Base-by-base conservation (phyloP, 1,140 invertebrate genomes). In the Nylanderia fulva region DNA sequence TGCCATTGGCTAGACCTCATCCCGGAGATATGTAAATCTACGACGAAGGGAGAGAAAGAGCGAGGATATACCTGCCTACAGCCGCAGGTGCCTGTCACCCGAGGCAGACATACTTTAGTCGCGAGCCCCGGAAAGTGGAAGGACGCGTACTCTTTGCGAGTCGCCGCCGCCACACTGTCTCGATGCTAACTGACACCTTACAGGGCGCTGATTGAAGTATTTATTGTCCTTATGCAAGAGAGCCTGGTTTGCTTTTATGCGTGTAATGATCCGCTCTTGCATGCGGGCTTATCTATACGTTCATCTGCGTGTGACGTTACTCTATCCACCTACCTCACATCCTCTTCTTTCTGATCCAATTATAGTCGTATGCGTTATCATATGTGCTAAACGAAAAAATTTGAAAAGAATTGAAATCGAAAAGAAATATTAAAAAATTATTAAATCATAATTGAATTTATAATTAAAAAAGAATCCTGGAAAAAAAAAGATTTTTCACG, bases 121-220 rank as follows among this genome's bases (percentile, higher is more conserved):
- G 86, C 89, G 90, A 89, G 87, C 75, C 85, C 75, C 85, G 72
- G 82, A 89, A 87, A 90, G 90, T 91, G 84, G 90, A 92, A 92
- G 90, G 91, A 91, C 85, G 84, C 71, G 45, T 87, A 52, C 84
- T 89, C 92, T 94, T 94, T 93, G 92, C 88, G 84, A 89, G 91
- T 93, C 93, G 94, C 92, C 90, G 74, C 76, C 63, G 42, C 52
- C 58, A 76, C 86, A 91, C 85, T 61, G 68, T 85, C 88, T 89
- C 91, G 91, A 93, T 91, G 91, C 93, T 94, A 93, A 94, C 93
- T 94, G 93, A 94, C 93, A 92, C 93, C 93, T 93, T 91, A 94
- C 92, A 93, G 92, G 91, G 92, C 90, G 85, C 93, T 94, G 93
- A 94, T 94, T 92, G 93, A 94, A 94, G 93, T 94, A 94, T 94